These are phyloP conservation scores for Strix aluco DNA, from an alignment of 2,113 vertebrate species.

Conservation along the genomic window DNA sequence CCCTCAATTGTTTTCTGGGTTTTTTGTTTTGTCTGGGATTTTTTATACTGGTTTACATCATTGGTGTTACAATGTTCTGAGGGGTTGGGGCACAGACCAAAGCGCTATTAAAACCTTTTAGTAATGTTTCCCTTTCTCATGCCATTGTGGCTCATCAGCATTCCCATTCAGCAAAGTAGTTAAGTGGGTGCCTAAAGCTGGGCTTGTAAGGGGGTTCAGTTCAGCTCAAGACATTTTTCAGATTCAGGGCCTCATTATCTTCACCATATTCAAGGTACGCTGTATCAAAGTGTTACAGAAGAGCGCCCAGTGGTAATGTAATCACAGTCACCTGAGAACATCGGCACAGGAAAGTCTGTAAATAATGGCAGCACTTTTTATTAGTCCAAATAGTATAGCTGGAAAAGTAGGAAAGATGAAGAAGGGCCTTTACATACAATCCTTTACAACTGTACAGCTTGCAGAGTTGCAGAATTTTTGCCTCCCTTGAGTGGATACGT, in stretches of 20 bases:
- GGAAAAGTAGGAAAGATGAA: background rate
- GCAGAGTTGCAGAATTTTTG: background rate
- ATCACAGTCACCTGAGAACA: background rate
- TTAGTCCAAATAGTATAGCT: background rate
- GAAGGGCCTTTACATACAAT: background rate
- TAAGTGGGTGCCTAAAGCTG: background rate
- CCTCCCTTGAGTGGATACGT: background rate
- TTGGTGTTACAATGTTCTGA: background rate
- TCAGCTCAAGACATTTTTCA: background rate
- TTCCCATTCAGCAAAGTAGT: background rate
- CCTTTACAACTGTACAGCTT: background rate
- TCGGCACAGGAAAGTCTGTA: background rate
- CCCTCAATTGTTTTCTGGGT: background rate
- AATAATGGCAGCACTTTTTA: background rate
- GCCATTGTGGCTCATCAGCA: background rate
- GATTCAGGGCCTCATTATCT: background rate
- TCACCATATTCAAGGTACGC: background rate
- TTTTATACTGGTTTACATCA: background rate
- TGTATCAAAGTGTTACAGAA: background rate
- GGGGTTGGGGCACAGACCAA: background rate
- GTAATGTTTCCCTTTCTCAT: background rate
- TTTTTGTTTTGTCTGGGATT: accelerated
- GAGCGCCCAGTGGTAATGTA: background rate
- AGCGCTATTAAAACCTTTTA: background rate
- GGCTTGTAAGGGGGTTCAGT: background rate